Evolutionary conservation across 2,797 vertebrate species (phyloP), one percentile per base, ranked within the genome.

Genomic region (Staurois parvus): DNA sequence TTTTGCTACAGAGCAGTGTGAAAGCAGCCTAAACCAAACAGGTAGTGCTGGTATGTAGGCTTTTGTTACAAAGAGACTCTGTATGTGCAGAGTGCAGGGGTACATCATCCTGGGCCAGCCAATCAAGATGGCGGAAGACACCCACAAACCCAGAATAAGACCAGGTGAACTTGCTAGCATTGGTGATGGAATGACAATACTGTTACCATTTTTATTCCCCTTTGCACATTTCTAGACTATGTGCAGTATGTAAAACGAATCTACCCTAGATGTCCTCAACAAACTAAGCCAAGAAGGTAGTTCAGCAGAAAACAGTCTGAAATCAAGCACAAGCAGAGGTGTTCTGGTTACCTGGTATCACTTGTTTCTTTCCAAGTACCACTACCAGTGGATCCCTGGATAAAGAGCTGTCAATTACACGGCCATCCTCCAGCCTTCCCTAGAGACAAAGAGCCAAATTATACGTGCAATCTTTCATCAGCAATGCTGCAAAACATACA

Each of bases 341-440:
- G 28, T 4, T 1, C 90, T 81, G n/a, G n/a, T n/a, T 94, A 99
- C 98, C 98, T 1, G 96, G 89, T 76, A 99, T 99, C 70, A 99
- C 97, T 4, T 97, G 97, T 88, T 94, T 97, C 92, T 98, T 99
- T 77, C 98, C 98, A 90, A 99, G 93, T 91, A 98, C 97, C n/a
- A 99, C 96, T 77, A 97, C 93, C 77, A 99, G 93, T n/a, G 98
- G 97, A 76, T 99, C 97, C 84, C 96, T 89, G 70, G 96, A 96
- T 68, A 98, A 91, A 0, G 97, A 99, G 19, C 95, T 96, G 92
- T 99, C 98, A 3, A 99, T 95, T 88, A 99, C 91, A 8, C 95
- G 96, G 2, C 98, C 98, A 77, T 99, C 96, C 90, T 96, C 91
- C 86, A 99, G 93, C 89, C 92, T 97, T 85, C 98, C 97, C 98